Percentiles rank a stretch among this genome's conserved stretches.
phyloP scores from a whole-genome alignment of 2,113 vertebrate species.

The Tricholaema leucomelas region DNA sequence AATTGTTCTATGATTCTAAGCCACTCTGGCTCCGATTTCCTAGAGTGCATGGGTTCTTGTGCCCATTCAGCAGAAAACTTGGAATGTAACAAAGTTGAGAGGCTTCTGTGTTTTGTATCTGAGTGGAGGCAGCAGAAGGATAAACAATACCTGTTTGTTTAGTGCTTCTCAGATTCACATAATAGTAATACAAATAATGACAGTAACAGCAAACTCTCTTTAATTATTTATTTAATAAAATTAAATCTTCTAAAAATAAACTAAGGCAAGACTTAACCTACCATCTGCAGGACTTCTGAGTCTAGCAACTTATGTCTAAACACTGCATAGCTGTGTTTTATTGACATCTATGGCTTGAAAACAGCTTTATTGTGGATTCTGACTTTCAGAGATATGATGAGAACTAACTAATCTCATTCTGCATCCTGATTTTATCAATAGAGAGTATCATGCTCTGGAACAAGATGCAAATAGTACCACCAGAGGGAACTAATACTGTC shows the following conservation, averaged over 20 bases:
- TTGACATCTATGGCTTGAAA: neutral
- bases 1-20: too few relatives aligned
- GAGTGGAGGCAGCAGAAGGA: neutral
- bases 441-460: neutral
- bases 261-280: neutral
- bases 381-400: neutral
- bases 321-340: neutral
- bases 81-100: neutral
- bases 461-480: neutral
- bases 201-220: neutral
- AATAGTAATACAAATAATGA: neutral
- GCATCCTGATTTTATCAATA: neutral
- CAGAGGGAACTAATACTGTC: neutral
- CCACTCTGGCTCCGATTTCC: neutral
- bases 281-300: neutral
- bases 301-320: neutral
- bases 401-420: neutral
- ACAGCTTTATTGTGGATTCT: neutral
- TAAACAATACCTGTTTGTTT: neutral
- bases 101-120: neutral
- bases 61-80: neutral
- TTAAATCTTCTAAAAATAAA: neutral
- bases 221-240: neutral
- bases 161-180: neutral
- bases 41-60: neutral